These are phyloP conservation scores for Macropodus opercularis DNA, from an alignment of 2,797 vertebrate genomes.

Conservation along the genomic window DNA sequence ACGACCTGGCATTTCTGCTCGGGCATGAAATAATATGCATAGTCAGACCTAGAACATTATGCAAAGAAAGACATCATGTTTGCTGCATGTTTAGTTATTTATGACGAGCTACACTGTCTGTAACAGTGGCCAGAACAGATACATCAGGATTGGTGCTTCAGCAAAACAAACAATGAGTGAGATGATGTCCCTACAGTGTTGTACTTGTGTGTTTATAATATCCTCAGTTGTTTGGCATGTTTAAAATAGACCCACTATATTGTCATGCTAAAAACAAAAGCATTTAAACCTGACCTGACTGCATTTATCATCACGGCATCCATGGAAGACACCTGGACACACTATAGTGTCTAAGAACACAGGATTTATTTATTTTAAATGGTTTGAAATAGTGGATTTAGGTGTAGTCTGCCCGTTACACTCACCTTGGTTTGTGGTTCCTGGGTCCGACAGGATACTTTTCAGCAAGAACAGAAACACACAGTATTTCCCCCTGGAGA, in stretches of 20 bases:
- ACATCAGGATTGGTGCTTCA: neutral
- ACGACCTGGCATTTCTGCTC: neutral
- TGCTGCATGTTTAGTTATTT: neutral
- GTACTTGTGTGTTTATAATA: neutral
- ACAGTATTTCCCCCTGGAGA: slow-evolving; percentile 73
- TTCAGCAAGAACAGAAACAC: slow-evolving; percentile 75
- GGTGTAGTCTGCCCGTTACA: neutral
- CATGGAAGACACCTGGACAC: neutral
- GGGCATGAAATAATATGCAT: no score
- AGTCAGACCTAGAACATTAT: no score
- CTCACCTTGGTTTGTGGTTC: slow-evolving; percentile 83
- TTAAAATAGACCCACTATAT: neutral
- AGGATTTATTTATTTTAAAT: neutral
- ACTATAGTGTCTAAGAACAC: neutral
- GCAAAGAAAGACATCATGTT: neutral
- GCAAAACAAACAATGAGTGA: neutral
- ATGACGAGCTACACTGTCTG: neutral
- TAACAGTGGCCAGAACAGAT: neutral
- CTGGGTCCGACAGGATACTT: slow-evolving; percentile 77
- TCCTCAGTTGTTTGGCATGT: no score
- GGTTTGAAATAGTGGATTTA: slow-evolving; percentile 2
- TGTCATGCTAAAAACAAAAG: neutral
- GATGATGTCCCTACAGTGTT: neutral
- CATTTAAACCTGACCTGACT: neutral
- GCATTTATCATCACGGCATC: neutral